A percentile compares a stretch with the other conserved stretches of the same genome.
Conservation (phyloP, 1,140 invertebrate genomes). For the Eupeodes corollae region DNA sequence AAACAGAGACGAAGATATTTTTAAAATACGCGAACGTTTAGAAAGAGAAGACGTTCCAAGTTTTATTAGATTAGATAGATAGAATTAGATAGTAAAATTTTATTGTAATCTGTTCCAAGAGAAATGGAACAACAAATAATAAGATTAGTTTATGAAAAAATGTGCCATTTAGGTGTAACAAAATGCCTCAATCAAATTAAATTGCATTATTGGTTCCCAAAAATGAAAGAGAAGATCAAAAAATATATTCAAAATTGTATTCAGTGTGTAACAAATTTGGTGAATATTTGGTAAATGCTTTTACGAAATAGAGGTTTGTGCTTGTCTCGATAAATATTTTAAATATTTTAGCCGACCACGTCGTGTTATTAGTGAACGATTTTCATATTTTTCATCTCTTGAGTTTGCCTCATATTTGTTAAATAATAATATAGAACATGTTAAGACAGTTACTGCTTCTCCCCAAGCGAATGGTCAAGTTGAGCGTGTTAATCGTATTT, state of each 20-base stretch:
- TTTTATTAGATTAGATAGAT: background rate
- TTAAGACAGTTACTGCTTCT: slow-evolving; percentile 5
- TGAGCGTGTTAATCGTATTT: slow-evolving; percentile 11
- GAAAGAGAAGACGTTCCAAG: background rate
- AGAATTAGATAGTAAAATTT: background rate
- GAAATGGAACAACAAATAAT: background rate
- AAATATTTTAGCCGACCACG: slow-evolving; percentile 9
- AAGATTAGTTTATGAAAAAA: background rate
- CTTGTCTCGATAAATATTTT: background rate
- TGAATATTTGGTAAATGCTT: background rate
- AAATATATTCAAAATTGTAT: background rate
- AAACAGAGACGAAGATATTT: background rate
- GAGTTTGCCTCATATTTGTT: slow-evolving; percentile 8
- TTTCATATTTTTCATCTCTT: slow-evolving; percentile 5
- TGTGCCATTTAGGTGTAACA: background rate
- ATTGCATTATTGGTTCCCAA: no score
- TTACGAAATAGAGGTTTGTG: background rate
- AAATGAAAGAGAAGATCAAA: background rate
- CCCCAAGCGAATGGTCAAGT: slow-evolving; percentile 15
- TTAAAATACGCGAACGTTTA: background rate
- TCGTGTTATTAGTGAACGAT: slow-evolving; percentile 9
- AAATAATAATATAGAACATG: slow-evolving; percentile 9
- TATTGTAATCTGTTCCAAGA: no score
- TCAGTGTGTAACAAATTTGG: background rate
- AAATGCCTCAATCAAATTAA: background rate